Base-by-base conservation (phyloP, 2,797 vertebrate genomes). In the Hypotaenidia philippensis region DNA sequence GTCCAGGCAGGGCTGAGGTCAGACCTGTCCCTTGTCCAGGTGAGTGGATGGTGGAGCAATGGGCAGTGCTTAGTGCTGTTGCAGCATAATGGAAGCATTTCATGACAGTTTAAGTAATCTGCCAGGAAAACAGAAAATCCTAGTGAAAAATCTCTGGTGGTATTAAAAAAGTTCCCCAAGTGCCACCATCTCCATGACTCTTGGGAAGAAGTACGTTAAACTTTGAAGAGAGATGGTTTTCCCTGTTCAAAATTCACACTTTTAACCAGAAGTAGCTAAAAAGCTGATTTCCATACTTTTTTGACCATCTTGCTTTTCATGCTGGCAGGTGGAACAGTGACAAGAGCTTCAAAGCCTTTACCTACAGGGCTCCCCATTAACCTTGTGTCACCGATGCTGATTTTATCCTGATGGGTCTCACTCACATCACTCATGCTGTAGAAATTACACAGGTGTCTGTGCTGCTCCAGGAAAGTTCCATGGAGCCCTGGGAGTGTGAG, bases 271-370 rank as follows among this genome's bases (percentile, higher is more conserved):
- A 53, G 23, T 8, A 66, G 27, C 17, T 45, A 50, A 83, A 82
- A 87, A 79, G 5, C 8, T 81, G 57, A 19, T 61, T 91, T 89
- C 60, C 7, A 5, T 50, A 10, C 10, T 64, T 57, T 44, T 55
- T 32, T 40, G 50, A 50, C 21, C 12, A 13, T 57, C 34, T 44
- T 44, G 17, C 68, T 89, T 90, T 74, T 49, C 29, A 38, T 31
- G 19, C 31, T 34, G 9, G 13, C 52, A 69, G 60, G 52, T 45
- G 29, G 61, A 91, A 45, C 18, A 75, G 47, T 81, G 59, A 38
- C 26, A 89, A 55, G 32, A 83, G 68, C 90, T 86, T 79, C 56
- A 68, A 76, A 20, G 13, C 25, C 45, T 93, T 83, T 84, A 66
- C 60, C 66, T 68, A 41, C 0, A 1, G 82, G 36, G 9, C 56